Evolutionary conservation across 2,797 vertebrate genomes (phyloP).

Genomic region (Zenarchopterus dispar): DNA sequence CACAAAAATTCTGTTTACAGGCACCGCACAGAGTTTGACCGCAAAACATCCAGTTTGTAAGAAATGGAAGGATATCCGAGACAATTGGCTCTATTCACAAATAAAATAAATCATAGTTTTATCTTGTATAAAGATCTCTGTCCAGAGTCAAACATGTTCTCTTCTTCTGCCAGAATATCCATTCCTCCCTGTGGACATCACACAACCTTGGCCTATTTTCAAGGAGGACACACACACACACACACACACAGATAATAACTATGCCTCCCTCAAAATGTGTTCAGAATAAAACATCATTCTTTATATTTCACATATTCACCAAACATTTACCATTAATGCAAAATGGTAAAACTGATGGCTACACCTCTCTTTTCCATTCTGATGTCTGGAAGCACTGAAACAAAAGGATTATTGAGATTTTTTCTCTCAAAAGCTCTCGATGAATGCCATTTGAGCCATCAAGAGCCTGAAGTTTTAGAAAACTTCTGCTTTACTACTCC

Average conservation of each 20-base stretch:
- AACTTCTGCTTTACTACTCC: not conserved
- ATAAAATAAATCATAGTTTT: conserved; percentile 24
- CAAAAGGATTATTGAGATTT: not conserved
- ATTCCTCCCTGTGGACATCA: conserved; percentile 53
- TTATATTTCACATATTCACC: not conserved
- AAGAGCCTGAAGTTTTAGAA: not conserved
- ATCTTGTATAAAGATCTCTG: conserved; percentile 38
- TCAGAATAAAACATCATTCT: not conserved
- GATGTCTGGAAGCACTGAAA: not conserved
- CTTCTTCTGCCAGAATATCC: conserved; percentile 43
- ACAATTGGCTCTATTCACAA: conserved; percentile 8
- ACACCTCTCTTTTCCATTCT: not conserved
- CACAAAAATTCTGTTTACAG: not conserved
- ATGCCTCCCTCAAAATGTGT: conserved; percentile 14
- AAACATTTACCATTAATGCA: not conserved
- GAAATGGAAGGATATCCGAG: conserved; percentile 9
- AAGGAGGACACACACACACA: conserved; percentile 18
- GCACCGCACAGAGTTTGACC: not conserved
- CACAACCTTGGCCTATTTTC: conserved; percentile 71
- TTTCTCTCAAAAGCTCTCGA: too few species aligned
- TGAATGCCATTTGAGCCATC: not conserved
- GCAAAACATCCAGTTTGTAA: not conserved
- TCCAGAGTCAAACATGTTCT: conserved; percentile 40
- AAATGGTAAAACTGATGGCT: not conserved
- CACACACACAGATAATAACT: not conserved